Conservation (phyloP, 2,888 invertebrate genomes). For the Trachelus troglodyta region DNA sequence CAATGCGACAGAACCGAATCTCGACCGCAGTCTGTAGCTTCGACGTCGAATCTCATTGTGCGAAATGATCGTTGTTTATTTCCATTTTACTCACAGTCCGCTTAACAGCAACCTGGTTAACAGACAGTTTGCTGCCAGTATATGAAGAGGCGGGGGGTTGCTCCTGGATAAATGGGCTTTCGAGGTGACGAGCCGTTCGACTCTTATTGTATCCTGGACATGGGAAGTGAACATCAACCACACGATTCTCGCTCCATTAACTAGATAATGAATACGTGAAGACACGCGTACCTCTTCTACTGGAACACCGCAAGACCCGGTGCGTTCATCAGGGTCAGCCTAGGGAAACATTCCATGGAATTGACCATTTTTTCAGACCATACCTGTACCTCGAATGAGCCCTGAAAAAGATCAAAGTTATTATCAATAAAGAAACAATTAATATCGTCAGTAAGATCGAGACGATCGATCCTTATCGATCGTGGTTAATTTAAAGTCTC, state of each 20-base stretch:
- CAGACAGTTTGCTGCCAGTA: slow-evolving; percentile 30
- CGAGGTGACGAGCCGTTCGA: slow-evolving; percentile 20
- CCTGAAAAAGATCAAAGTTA: neutral
- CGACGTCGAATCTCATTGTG: neutral
- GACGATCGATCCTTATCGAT: neutral
- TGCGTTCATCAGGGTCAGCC: neutral
- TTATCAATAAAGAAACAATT: neutral
- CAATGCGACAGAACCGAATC: slow-evolving; percentile 1
- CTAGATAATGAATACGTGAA: slow-evolving; percentile 42
- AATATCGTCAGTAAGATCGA: neutral
- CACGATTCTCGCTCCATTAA: slow-evolving; percentile 52
- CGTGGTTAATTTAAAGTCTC: neutral
- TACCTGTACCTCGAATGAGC: neutral
- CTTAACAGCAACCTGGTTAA: slow-evolving; percentile 45
- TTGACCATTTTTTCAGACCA: neutral
- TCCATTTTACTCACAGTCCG: slow-evolving; percentile 48
- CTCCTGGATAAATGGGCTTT: slow-evolving; percentile 20
- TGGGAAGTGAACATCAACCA: slow-evolving; percentile 60
- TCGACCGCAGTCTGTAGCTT: neutral
- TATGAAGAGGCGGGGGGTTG: slow-evolving; percentile 16
- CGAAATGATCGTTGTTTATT: slow-evolving; percentile 32
- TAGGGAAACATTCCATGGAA: neutral
- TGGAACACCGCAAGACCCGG: neutral
- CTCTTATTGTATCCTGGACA: slow-evolving; percentile 54
- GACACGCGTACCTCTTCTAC: neutral